Percentiles rank a stretch among this genome's conserved stretches.
Evolutionary conservation across 1,140 invertebrate genomes (phyloP).

Genomic region (Papilio helenus): DNA sequence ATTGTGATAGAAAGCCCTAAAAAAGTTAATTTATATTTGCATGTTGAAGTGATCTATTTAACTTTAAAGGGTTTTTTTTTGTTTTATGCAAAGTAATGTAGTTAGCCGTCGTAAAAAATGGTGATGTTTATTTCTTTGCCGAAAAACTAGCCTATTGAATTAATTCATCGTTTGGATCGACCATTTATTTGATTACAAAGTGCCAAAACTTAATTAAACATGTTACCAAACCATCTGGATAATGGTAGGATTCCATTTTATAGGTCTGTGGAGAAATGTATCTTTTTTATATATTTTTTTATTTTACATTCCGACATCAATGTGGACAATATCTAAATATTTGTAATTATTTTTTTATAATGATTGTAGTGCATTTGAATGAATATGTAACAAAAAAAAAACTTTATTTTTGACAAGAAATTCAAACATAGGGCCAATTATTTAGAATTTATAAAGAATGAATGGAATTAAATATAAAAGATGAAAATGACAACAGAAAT

Average conservation of each 20-base stretch:
- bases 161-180: neutral
- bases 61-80: neutral
- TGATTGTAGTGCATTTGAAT: neutral
- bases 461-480: neutral
- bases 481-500: neutral
- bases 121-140: neutral
- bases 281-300: slow-evolving; percentile 24
- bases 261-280: slow-evolving; percentile 16
- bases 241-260: neutral
- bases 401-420: neutral
- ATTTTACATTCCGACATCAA: slow-evolving; percentile 31
- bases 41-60: neutral
- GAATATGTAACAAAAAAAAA: neutral
- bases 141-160: neutral
- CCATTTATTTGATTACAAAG: neutral
- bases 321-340: slow-evolving; percentile 25
- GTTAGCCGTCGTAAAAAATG: neutral
- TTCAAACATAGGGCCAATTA: neutral
- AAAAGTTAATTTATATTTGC: neutral
- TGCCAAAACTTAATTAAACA: slow-evolving; percentile 14
- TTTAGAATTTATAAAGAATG: neutral
- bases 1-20: neutral
- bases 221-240: neutral
- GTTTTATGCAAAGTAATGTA: neutral
- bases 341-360: slow-evolving; percentile 15